Base-by-base conservation (phyloP, 2,113 vertebrate species). In the Peucedramus taeniatus region DNA sequence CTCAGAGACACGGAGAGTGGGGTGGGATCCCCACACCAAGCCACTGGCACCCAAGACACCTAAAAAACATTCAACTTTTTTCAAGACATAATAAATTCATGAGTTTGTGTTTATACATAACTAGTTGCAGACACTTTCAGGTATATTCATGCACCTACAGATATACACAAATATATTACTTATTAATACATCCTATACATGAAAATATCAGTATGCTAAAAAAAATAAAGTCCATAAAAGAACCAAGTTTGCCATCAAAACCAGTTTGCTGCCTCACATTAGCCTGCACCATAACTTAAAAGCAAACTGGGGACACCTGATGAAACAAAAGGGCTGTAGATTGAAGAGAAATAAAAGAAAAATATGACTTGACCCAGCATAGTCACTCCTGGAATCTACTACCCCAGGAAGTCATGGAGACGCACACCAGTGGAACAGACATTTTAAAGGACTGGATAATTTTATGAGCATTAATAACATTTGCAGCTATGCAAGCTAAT, bases 381-480 rank as follows among this genome's bases (percentile, higher is more conserved):
- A 70, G 59, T 66, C 75, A 44, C 69, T 80, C 71, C 81, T 87
- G 91, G 92, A 97, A 94, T 94, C 88, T 80, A 84, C 77, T 57
- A 45, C 85, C 79, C 76, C 95, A 94, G 93, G 94, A 96, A 97
- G 81, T 77, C 69, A 64, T 10, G 35, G 86, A 96, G 96, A 96
- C 91, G 0, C 51, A 47, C 94, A 74, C 83, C 93, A 80, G 68
- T 60, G 56, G 78, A 97, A 96, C 76, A 95, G 87, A 82, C 83
- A 59, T 95, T 95, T 96, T 97, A 96, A 97, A 85, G 91, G 68
- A 95, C 83, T 96, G 95, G 80, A 89, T 95, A 96, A 96, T 94
- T 96, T 97, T 97, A 97, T 96, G 95, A 95, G 91, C 94, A 94
- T 97, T 97, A 97, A 97, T 97, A 97, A 97, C 96, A 94, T 97